These are phyloP conservation scores for Onychomys arenicola DNA, from an alignment of 2,797 vertebrate genomes.

Conservation along the genomic window DNA sequence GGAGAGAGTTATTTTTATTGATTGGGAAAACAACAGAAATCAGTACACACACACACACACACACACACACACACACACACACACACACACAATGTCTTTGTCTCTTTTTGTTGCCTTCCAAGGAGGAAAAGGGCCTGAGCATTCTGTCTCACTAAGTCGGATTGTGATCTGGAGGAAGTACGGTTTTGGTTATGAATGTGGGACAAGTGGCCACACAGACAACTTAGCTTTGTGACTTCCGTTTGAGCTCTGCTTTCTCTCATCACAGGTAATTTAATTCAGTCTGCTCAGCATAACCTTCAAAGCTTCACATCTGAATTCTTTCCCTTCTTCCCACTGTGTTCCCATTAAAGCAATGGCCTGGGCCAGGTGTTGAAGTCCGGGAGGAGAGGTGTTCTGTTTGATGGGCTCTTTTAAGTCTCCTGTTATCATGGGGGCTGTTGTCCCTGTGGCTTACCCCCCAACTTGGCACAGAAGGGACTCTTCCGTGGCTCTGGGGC, in stretches of 20 bases:
- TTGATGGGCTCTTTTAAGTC: not conserved
- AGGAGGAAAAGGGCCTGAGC: not conserved
- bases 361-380: not conserved
- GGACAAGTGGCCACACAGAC: fast-evolving
- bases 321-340: not conserved
- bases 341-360: not conserved
- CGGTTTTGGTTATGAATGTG: not conserved
- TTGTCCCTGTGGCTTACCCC: not conserved
- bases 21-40: not conserved
- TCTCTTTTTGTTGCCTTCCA: not conserved
- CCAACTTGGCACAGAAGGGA: not conserved
- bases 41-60: not conserved
- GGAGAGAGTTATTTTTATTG: not conserved
- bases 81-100: not conserved
- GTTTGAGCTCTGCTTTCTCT: not conserved
- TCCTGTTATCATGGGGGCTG: not conserved
- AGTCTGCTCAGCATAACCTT: not conserved
- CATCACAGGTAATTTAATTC: not conserved
- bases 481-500: not conserved
- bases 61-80: not conserved
- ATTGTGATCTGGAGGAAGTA: not conserved
- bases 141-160: not conserved
- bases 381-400: not conserved
- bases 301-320: not conserved
- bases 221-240: not conserved